phyloP scores from a whole-genome alignment of 2,797 vertebrate genomes.

The Zenarchopterus dispar region DNA sequence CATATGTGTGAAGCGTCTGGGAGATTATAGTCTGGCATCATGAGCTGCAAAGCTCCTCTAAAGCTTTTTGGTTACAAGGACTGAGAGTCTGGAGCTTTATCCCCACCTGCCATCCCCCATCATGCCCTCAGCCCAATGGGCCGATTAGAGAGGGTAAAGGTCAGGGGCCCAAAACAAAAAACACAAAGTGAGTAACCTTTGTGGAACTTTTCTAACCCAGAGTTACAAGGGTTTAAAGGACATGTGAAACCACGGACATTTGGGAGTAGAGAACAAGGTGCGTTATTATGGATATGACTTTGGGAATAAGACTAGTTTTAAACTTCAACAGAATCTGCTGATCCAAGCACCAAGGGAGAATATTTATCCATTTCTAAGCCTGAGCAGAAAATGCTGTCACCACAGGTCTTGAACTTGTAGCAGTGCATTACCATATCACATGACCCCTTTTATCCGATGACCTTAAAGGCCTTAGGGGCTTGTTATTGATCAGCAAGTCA shows the following conservation, averaged over 20 bases:
- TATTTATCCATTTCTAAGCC: too few relatives aligned
- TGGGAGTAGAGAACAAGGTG: not conserved
- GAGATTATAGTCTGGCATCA: constrained; percentile 74
- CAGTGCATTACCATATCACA: too few relatives aligned
- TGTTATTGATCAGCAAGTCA: too few relatives aligned
- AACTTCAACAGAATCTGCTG: not conserved
- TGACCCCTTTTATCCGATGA: too few relatives aligned
- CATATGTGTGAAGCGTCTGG: constrained; percentile 77
- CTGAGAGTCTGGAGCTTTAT: constrained; percentile 56
- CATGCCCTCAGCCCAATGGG: constrained; percentile 22
- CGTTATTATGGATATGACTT: not conserved
- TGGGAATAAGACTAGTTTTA: not conserved
- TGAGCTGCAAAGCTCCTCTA: constrained; percentile 68
- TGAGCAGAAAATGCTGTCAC: too few relatives aligned
- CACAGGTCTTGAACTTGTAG: too few relatives aligned
- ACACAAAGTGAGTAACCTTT: constrained; percentile 1
- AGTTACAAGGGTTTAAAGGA: not conserved
- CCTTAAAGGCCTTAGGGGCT: too few relatives aligned
- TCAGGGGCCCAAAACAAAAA: constrained; percentile 39
- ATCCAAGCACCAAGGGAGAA: too few relatives aligned
- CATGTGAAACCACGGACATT: not conserved
- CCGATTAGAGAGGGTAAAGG: constrained; percentile 46
- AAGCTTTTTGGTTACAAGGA: constrained; percentile 70
- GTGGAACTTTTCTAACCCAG: not conserved
- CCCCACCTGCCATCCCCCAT: constrained; percentile 40